A percentile compares a stretch with the other conserved stretches of the same genome.
These are phyloP conservation scores for Meriones unguiculatus DNA, from an alignment of 2,113 vertebrate species.

Conservation along the genomic window DNA sequence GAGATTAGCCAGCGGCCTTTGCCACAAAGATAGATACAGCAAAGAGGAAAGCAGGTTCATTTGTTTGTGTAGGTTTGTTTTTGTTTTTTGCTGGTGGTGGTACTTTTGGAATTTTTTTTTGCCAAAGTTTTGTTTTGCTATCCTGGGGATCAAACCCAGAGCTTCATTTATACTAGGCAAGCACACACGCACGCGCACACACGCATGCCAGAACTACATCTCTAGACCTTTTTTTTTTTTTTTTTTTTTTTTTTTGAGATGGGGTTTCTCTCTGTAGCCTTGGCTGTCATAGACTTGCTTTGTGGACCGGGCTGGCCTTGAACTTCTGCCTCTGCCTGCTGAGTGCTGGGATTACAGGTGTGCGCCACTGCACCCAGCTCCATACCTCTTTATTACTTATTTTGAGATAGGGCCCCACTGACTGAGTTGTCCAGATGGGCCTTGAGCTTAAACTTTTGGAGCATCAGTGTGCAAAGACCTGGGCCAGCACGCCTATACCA, in stretches of 20 bases:
- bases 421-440: neutral
- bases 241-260: no score
- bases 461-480: neutral
- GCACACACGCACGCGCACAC: no score
- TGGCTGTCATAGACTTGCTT: no score
- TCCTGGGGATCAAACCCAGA: neutral
- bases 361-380: no score
- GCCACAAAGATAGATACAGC: slow-evolving; percentile 14
- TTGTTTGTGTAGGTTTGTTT: neutral
- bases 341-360: no score
- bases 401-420: neutral
- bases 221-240: no score
- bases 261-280: no score
- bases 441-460: neutral
- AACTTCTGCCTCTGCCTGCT: no score
- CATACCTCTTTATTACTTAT: neutral
- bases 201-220: no score
- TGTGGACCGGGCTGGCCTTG: no score
- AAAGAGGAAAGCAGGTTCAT: neutral
- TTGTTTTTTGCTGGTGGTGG: neutral
- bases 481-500: no score
- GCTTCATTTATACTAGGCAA: neutral
- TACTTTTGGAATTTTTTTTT: neutral
- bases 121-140: neutral
- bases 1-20: neutral